Conservation (phyloP, 2,888 invertebrate genomes). For the Nemotelus pantherinus region DNA sequence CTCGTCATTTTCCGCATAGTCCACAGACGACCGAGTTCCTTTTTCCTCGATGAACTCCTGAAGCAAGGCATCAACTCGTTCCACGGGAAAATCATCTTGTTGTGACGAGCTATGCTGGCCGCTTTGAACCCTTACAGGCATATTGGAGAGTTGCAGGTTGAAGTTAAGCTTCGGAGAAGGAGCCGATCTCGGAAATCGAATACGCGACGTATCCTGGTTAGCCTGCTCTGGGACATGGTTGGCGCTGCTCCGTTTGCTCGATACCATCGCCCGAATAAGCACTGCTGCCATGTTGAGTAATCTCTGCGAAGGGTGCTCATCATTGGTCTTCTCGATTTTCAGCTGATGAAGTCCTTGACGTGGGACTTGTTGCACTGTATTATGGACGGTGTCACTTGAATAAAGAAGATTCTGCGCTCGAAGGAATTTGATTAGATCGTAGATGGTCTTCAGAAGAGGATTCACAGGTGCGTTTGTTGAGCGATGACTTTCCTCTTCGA, state of each 20-base stretch:
- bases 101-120: background rate
- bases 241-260: background rate
- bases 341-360: conserved; percentile 31
- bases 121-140: background rate
- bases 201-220: background rate
- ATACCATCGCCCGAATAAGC: conserved; percentile 44
- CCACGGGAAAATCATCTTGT: conserved; percentile 7
- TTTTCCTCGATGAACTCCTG: background rate
- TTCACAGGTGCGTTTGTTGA: conserved; percentile 39
- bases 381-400: conserved; percentile 5
- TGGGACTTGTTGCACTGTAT: conserved; percentile 33
- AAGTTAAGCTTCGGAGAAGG: background rate
- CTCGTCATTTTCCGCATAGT: background rate
- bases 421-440: conserved; percentile 44
- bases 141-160: background rate
- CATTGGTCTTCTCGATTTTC: conserved; percentile 41
- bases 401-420: background rate
- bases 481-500: conserved; percentile 46
- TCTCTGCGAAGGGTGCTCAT: conserved; percentile 49
- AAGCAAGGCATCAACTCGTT: background rate
- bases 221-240: background rate
- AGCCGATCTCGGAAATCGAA: background rate
- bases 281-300: conserved; percentile 49
- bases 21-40: background rate
- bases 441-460: conserved; percentile 48